phyloP scores from a whole-genome alignment of 2,888 invertebrate genomes.

The Phytoseiulus persimilis region DNA sequence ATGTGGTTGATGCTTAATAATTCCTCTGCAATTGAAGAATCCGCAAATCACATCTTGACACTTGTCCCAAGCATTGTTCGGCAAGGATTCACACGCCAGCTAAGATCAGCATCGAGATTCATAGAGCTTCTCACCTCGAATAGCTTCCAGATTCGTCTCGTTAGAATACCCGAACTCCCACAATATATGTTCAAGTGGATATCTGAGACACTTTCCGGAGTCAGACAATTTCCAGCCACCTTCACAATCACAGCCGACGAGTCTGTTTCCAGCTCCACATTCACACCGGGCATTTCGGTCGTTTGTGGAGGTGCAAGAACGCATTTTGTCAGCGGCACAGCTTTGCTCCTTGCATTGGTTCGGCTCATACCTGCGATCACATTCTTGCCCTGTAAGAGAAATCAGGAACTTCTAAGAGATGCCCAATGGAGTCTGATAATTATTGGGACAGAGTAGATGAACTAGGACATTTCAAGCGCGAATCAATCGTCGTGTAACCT shows the following conservation, averaged over 20 bases:
- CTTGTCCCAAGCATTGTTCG: too few relatives aligned
- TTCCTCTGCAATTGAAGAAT: not conserved
- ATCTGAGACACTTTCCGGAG: not conserved
- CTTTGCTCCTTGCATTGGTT: not conserved
- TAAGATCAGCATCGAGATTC: too few relatives aligned
- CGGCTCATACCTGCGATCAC: not conserved
- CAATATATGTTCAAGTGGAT: not conserved
- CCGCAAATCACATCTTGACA: too few relatives aligned
- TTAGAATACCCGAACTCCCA: not conserved
- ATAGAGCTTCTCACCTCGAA: not conserved
- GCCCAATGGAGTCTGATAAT: too few relatives aligned
- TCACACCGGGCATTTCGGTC: constrained; percentile 16
- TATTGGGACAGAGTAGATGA: too few relatives aligned
- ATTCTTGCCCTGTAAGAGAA: not conserved
- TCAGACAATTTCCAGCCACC: not conserved
- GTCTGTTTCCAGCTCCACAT: constrained; percentile 16
- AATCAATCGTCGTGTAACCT: too few relatives aligned
- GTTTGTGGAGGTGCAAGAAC: not conserved
- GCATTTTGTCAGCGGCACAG: constrained; percentile 6
- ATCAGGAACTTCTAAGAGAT: too few relatives aligned
- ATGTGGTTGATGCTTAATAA: not conserved
- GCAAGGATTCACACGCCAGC: too few relatives aligned
- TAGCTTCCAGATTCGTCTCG: not conserved
- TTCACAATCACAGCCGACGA: constrained; percentile 17
- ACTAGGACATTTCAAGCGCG: too few relatives aligned